Conservation (phyloP, 2,797 vertebrate species). For the Taenioides sp. region DNA sequence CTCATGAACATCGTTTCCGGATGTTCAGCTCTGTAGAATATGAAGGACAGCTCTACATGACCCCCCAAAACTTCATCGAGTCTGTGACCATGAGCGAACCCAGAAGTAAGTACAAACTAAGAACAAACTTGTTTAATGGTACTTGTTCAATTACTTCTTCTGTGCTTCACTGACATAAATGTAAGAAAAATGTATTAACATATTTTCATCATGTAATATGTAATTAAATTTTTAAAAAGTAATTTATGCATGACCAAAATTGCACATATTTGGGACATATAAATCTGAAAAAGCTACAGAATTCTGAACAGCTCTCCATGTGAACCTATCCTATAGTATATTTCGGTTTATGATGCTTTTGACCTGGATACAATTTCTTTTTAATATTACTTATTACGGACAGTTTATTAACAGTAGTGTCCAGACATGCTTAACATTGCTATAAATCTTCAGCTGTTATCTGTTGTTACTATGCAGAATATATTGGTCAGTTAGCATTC, state of each 20-base stretch:
- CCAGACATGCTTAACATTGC: not conserved
- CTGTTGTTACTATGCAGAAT: not conserved
- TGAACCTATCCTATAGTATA: no score
- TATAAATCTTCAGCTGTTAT: not conserved
- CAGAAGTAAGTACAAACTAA: constrained; percentile 73
- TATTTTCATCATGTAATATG: no score
- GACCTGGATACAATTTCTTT: not conserved
- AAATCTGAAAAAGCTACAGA: no score
- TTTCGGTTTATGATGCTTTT: not conserved
- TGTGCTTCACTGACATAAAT: no score
- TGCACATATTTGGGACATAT: no score
- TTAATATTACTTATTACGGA: not conserved
- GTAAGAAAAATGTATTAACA: no score
- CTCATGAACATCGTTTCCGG: constrained; percentile 91
- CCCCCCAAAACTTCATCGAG: constrained; percentile 93
- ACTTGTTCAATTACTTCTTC: no score
- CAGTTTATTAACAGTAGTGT: not conserved
- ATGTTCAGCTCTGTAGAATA: constrained; percentile 93
- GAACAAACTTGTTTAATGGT: no score
- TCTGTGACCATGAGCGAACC: constrained; percentile 93
- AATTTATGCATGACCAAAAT: no score
- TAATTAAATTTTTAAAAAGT: no score
- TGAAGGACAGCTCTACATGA: constrained; percentile 97
- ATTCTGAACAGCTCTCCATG: no score
- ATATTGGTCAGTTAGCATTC: not conserved